A percentile compares a stretch with the other conserved stretches of the same genome.
Evolutionary conservation across 64 coral and sea anemone genomes (phyloP).

Genomic region (Actinia equina): DNA sequence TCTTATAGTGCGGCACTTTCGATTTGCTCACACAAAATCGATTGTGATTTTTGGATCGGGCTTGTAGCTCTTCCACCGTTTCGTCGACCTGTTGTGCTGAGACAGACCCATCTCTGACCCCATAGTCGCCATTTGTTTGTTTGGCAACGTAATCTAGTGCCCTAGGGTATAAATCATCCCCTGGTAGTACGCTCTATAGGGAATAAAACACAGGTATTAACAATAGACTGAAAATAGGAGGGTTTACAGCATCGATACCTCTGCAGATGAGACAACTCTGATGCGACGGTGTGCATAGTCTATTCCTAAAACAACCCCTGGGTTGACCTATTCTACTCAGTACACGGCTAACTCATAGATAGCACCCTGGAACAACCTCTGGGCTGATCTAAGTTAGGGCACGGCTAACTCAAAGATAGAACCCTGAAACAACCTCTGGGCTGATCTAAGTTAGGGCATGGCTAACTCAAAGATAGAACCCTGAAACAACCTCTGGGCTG

Average conservation of each 20-base stretch:
- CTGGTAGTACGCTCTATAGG: not conserved
- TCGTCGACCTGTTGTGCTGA: slow-evolving; percentile 14
- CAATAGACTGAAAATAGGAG: not conserved
- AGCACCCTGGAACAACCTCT: too few relatives aligned
- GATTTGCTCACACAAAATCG: not conserved
- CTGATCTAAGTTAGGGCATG: too few relatives aligned
- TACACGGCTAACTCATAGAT: too few relatives aligned
- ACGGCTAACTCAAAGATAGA: too few relatives aligned
- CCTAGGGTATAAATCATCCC: slow-evolving; percentile 4
- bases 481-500: too few relatives aligned
- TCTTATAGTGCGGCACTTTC: slow-evolving; percentile 2
- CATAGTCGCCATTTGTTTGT: slow-evolving; percentile 5
- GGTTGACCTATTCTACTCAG: not conserved
- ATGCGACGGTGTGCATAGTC: too few relatives aligned
- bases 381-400: too few relatives aligned
- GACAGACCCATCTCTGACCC: not conserved
- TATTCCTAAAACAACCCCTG: not conserved
- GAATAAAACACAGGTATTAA: not conserved
- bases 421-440: too few relatives aligned
- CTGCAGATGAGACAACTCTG: too few relatives aligned
- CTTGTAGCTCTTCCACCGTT: slow-evolving; percentile 7
- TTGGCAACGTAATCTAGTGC: not conserved
- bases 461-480: too few relatives aligned
- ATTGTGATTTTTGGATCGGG: not conserved
- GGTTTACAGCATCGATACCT: not conserved